These are phyloP conservation scores for Misgurnus anguillicaudatus DNA, from an alignment of 2,113 vertebrate genomes.

Conservation along the genomic window DNA sequence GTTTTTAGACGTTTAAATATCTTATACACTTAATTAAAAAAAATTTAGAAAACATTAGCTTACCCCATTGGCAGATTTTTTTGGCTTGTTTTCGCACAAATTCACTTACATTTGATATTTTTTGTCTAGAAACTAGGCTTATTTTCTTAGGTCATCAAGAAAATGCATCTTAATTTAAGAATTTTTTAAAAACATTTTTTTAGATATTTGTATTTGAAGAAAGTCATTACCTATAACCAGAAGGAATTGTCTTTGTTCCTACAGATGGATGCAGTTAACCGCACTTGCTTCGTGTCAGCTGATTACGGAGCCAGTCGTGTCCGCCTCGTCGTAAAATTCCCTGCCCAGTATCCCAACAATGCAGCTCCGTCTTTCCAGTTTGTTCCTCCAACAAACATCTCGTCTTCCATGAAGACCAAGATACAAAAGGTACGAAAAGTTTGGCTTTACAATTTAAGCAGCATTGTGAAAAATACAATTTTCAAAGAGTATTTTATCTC, in stretches of 20 bases:
- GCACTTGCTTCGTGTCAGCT: slow-evolving; percentile 91
- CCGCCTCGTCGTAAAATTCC: slow-evolving; percentile 94
- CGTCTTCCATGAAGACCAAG: slow-evolving; percentile 89
- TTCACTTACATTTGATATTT: too few relatives aligned
- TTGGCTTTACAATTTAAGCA: neutral
- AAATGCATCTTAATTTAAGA: too few relatives aligned
- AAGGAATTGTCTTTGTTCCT: slow-evolving; percentile 5
- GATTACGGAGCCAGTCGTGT: slow-evolving; percentile 89
- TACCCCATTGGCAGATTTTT: too few relatives aligned
- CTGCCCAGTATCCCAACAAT: slow-evolving; percentile 94
- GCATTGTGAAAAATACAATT: neutral
- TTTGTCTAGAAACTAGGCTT: too few relatives aligned
- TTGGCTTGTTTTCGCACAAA: too few relatives aligned
- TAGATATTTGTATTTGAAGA: too few relatives aligned
- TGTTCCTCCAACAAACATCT: slow-evolving; percentile 89
- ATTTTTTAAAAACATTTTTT: too few relatives aligned
- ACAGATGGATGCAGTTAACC: slow-evolving; percentile 93
- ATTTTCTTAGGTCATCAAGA: too few relatives aligned
- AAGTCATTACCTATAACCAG: neutral
- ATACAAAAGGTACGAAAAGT: slow-evolving; percentile 84
- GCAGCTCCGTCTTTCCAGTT: slow-evolving; percentile 96
- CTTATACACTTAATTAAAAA: too few relatives aligned
- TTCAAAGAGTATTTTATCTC: neutral
- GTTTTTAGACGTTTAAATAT: too few relatives aligned
- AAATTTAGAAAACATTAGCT: too few relatives aligned